phyloP scores from a whole-genome alignment of 2,113 vertebrate genomes.

The Benitochromis conjunctus region DNA sequence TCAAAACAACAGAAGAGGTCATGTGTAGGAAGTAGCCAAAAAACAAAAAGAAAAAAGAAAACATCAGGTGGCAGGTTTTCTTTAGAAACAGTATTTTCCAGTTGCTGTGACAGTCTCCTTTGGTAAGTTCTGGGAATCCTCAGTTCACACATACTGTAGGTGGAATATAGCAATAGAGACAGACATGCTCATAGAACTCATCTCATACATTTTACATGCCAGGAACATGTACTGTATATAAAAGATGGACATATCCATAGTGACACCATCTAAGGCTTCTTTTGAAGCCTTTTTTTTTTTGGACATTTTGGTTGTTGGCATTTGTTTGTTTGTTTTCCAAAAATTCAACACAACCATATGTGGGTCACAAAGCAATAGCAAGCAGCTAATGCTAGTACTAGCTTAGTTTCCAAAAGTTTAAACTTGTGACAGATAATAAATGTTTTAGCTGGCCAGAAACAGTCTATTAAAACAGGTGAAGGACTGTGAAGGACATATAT shows the following conservation, averaged over 20 bases:
- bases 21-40: not conserved
- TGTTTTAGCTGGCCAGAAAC: not conserved
- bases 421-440: not conserved
- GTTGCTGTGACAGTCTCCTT: not conserved
- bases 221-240: not conserved
- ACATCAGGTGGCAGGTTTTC: not conserved
- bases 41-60: not conserved
- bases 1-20: not conserved
- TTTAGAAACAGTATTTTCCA: not conserved
- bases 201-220: not conserved
- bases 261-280: not conserved
- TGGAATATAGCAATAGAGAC: not conserved
- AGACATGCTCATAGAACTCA: not conserved
- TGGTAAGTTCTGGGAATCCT: not conserved
- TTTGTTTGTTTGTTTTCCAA: not conserved
- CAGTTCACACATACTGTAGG: not conserved
- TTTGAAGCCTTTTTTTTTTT: not conserved
- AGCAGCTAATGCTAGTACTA: not conserved
- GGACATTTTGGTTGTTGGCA: not conserved
- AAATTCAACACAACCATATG: not conserved
- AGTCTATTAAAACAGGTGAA: no score
- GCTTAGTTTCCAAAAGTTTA: not conserved
- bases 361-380: rapidly evolving
- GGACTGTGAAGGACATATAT: not conserved
- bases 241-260: not conserved